Evolutionary conservation across 2,888 invertebrate genomes (phyloP), one percentile per base, ranked within the genome.

Genomic region (Tuta absoluta): DNA sequence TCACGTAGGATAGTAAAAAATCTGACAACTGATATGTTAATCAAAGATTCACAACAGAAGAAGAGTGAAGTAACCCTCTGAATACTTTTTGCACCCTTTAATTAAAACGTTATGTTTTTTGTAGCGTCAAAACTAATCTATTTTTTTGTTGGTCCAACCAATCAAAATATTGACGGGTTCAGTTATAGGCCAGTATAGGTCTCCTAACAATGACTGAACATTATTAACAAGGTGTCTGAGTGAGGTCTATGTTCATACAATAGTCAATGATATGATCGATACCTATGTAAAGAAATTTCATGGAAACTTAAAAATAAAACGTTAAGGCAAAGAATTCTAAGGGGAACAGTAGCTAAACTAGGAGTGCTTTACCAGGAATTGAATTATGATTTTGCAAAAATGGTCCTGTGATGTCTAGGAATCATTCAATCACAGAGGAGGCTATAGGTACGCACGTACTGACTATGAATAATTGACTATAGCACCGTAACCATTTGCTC

Each of bases 61-160:
- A 45, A 41, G n/a, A 59, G 4, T 21, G n/a, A n/a, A n/a, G 21
- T 23, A 12, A 59, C 45, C 17, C 59, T 41, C 45, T 7, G 45
- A 10, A 45, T 17, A 37, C 23, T 75, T 81, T 75, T 82, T 78
- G 73, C 70, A 66, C 70, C 74, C 78, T 75, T 79, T 87, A 88
- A 89, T 88, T 87, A 88, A 80, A 82, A 79, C 79, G 84, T 89
- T 82, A 82, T 71, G 66, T 75, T 88, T 87, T 89, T 88, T 87
- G 81, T 73, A 70, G 69, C 66, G 68, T 67, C 71, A 73, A 84
- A 87, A 84, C 80, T 86, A 85, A 89, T 89, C 87, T 85, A 84
- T 85, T 89, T 89, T n/a, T 88, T 88, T 88, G 78, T 63, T 68
- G 59, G 66, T 66, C 5, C 49, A 23, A 66, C 59, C 66, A 65